Percentiles rank a stretch among this genome's conserved stretches.
These are phyloP conservation scores for Erebia ligea DNA, from an alignment of 2,888 invertebrate species.

Conservation along the genomic window DNA sequence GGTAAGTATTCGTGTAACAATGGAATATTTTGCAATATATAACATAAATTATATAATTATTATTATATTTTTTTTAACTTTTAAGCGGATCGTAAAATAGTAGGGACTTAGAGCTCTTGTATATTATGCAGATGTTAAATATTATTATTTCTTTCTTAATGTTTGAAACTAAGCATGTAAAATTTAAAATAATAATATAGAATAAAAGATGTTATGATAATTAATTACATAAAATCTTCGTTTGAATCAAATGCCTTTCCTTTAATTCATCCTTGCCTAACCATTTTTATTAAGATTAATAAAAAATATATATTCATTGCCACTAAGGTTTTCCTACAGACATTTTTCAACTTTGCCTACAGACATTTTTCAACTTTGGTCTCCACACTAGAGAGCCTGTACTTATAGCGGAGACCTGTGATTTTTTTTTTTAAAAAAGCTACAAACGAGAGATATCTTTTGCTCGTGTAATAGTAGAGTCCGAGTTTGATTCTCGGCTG, in stretches of 20 bases:
- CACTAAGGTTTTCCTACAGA: no score
- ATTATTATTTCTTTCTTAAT: constrained; percentile 82
- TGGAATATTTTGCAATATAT: constrained; percentile 82
- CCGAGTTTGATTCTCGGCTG: no score
- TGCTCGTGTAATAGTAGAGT: no score
- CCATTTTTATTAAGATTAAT: neutral
- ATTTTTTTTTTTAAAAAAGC: no score
- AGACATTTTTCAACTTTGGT: no score
- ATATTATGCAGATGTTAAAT: constrained; percentile 83
- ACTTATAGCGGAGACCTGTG: no score
- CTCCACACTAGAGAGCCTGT: no score
- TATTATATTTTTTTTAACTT: constrained; percentile 57
- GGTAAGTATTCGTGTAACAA: constrained; percentile 66
- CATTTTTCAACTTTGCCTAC: no score
- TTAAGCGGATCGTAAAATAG: constrained; percentile 75
- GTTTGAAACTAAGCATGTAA: constrained; percentile 82
- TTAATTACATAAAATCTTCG: constrained; percentile 80
- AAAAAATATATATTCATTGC: no score
- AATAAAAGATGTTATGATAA: constrained; percentile 84
- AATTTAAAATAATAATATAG: constrained; percentile 83
- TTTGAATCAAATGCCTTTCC: constrained; percentile 68
- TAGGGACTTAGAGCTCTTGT: constrained; percentile 59
- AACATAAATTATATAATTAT: constrained; percentile 55
- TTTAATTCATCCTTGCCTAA: constrained; percentile 39
- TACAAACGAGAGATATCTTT: no score